phyloP scores from a whole-genome alignment of 2,888 invertebrate genomes.

The Calameuta idolon region DNA sequence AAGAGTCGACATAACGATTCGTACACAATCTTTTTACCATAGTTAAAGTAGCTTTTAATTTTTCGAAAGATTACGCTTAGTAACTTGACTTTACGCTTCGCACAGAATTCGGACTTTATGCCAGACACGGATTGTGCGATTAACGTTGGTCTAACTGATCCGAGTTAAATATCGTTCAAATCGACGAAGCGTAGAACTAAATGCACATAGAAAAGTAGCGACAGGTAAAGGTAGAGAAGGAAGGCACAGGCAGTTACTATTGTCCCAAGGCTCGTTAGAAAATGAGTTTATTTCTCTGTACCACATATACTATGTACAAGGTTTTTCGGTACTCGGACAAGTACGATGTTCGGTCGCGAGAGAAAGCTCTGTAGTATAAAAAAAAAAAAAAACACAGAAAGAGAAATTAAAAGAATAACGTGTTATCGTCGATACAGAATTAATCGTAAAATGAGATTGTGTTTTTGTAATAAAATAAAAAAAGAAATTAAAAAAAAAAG shows the following conservation, averaged over 20 bases:
- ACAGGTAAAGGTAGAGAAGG: not conserved
- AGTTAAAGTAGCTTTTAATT: not conserved
- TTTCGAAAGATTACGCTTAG: not conserved
- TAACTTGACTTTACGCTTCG: not conserved
- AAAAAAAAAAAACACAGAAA: conserved; percentile 39
- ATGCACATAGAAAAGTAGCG: not conserved
- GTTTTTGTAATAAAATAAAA: conserved; percentile 22
- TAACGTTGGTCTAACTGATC: not conserved
- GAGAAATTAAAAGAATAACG: conserved; percentile 25
- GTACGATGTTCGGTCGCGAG: conserved; percentile 47
- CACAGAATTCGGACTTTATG: not conserved
- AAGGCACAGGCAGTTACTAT: not conserved
- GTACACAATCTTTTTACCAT: not conserved
- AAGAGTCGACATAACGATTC: not conserved
- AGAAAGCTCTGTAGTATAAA: conserved; percentile 56
- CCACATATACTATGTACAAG: conserved; percentile 66
- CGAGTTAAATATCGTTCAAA: not conserved
- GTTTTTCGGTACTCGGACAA: conserved; percentile 61
- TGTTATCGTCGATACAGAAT: conserved; percentile 41
- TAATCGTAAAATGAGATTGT: conserved; percentile 35
- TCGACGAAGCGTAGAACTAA: not conserved
- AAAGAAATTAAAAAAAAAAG: conserved; percentile 32
- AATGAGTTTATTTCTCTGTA: conserved; percentile 67
- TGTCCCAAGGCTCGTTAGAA: conserved; percentile 56
- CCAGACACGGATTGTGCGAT: not conserved